Conservation (phyloP, 2,888 invertebrate species). For the Hirtodrosophila cameraria region DNA sequence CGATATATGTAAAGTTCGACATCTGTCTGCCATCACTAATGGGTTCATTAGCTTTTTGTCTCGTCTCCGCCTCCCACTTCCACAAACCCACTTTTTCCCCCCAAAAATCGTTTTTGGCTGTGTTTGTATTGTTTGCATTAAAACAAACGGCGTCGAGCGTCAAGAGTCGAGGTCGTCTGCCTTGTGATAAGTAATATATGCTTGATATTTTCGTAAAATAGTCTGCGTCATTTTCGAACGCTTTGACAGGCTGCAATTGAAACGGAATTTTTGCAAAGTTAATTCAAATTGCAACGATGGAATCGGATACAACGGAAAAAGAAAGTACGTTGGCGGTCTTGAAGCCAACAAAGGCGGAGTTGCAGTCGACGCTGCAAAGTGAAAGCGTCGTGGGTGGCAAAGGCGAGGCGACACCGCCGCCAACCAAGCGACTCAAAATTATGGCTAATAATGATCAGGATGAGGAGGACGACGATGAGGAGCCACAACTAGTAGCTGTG, state of each 20-base stretch:
- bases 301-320: conserved; percentile 73
- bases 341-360: conserved; percentile 15
- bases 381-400: conserved; percentile 53
- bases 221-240: conserved; percentile 57
- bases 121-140: conserved; percentile 62
- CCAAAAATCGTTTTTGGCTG: conserved; percentile 47
- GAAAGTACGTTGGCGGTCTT: conserved; percentile 50
- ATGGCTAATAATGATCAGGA: not conserved
- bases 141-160: conserved; percentile 60
- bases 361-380: conserved; percentile 58
- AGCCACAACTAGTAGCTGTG: conserved; percentile 43
- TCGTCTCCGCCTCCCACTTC: conserved; percentile 37
- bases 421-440: conserved; percentile 56
- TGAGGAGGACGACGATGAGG: not conserved
- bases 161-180: conserved; percentile 60
- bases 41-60: conserved; percentile 64
- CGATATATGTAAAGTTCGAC: conserved; percentile 5
- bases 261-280: not conserved
- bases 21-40: conserved; percentile 43
- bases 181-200: conserved; percentile 23
- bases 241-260: conserved; percentile 20
- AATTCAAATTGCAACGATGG: conserved; percentile 54
- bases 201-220: conserved; percentile 32
- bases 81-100: conserved; percentile 45
- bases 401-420: conserved; percentile 46